Evolutionary conservation across 1,140 invertebrate genomes (phyloP).

Genomic region (Panagrolaimus sp.): DNA sequence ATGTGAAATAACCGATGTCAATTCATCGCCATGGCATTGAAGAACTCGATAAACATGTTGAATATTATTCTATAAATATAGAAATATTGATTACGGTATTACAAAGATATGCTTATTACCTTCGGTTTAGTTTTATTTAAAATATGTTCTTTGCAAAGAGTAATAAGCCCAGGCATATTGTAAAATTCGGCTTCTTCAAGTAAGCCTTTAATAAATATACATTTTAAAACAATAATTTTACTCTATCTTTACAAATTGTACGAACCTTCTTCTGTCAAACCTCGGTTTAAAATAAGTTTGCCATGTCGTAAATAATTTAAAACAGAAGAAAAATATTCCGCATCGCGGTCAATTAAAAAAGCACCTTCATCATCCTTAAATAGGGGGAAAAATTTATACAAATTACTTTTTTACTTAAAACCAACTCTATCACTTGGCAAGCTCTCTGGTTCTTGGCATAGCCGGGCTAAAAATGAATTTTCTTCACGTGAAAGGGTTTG

Average conservation of each 20-base stretch:
- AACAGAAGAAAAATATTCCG: constrained; percentile 94
- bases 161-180: constrained; percentile 90
- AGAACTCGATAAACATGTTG: constrained; percentile 89
- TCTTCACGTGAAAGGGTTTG: constrained; percentile 89
- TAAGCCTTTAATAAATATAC: constrained; percentile 67
- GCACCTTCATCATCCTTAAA: constrained; percentile 92
- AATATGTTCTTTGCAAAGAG: constrained; percentile 85
- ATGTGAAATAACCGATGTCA: constrained; percentile 93
- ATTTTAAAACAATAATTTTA: not conserved
- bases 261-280: constrained; percentile 85
- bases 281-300: constrained; percentile 92
- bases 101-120: constrained; percentile 62
- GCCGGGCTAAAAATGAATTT: constrained; percentile 89
- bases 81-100: not conserved
- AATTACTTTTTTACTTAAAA: not conserved
- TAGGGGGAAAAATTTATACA: constrained; percentile 11
- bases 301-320: constrained; percentile 95
- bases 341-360: constrained; percentile 95
- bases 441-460: constrained; percentile 75
- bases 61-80: constrained; percentile 66
- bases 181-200: constrained; percentile 99
- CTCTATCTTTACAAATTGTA: constrained; percentile 19
- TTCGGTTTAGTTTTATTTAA: constrained; percentile 68
- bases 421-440: constrained; percentile 62
- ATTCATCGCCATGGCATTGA: constrained; percentile 96